Evolutionary conservation across 1,140 invertebrate genomes (phyloP).

Genomic region (Trichonephila clavipes): DNA sequence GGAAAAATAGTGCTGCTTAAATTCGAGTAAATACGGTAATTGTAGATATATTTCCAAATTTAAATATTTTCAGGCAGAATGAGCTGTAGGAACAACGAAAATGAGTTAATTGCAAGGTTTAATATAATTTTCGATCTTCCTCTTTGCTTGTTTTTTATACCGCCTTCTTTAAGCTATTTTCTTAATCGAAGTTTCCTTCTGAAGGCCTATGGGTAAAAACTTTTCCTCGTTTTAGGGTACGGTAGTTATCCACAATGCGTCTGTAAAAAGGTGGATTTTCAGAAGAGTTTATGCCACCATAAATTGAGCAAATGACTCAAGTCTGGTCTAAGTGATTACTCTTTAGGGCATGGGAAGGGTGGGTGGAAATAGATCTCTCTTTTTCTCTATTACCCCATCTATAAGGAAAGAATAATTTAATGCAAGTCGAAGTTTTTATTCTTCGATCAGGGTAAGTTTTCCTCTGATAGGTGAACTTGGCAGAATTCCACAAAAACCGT

Average conservation of each 20-base stretch:
- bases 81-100: too few species aligned
- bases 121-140: too few species aligned
- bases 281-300: slow-evolving; percentile 57
- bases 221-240: background rate
- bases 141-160: background rate
- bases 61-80: too few species aligned
- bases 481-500: slow-evolving; percentile 58
- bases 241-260: slow-evolving; percentile 33
- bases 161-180: background rate
- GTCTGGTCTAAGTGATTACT: slow-evolving; percentile 54
- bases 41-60: too few species aligned
- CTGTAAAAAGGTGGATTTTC: slow-evolving; percentile 31
- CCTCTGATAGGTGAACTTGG: slow-evolving; percentile 57
- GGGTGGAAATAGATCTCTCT: background rate
- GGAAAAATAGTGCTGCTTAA: too few species aligned
- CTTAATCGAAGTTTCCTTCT: background rate
- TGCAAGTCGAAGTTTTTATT: slow-evolving; percentile 51
- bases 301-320: slow-evolving; percentile 59
- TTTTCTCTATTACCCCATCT: slow-evolving; percentile 40
- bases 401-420: slow-evolving; percentile 57
- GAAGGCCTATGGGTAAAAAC: background rate
- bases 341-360: background rate
- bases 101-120: too few species aligned
- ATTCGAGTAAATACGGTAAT: too few species aligned
- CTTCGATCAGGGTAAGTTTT: slow-evolving; percentile 47